Evolutionary conservation across 2,888 invertebrate species (phyloP), one percentile per base, ranked within the genome.

Genomic region (Catonia carolina): DNA sequence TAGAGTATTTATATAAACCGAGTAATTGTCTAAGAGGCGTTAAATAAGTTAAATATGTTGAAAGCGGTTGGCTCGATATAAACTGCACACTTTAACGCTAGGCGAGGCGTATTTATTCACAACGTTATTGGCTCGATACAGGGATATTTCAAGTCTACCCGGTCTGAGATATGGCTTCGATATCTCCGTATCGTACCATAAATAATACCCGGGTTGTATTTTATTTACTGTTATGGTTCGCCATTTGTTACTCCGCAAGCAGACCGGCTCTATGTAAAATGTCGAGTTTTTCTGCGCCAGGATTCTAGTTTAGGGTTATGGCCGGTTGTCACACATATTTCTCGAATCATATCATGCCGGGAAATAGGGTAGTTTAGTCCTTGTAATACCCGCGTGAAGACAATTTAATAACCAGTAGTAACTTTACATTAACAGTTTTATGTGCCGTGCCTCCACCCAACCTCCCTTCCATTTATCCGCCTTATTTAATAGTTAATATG

Each of bases 161-260:
- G 36, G 31, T 31, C 51, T 56, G 56, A 56, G 56, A 50, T 50
- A 56, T 22, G 33, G 57, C 48, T n/a, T 36, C 57, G 57, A 57
- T 57, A 57, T 53, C 52, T 57, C 42, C 52, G 47, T 52, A 52
- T 42, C 35, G 56, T 56, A 37, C 37, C 57, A 53, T 57, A 57
- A 57, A 57, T 57, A 52, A 52, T 47, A 45, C 50, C 50, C 20
- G 41, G 41, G 18, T 12, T 20, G 41, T 17, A 18, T 18, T 22
- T 41, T 41, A 41, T 41, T 41, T 18, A 41, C 41, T 20, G 41
- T 41, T 20, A 41, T 22, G 41, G 15, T 22, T 22, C 41, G 18
- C 15, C 41, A 41, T 41, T 2, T 22, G 18, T 41, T 41, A 14
- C 20, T 20, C 12, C 41, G 41, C 22, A 20, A n/a, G n/a, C n/a